Percentiles rank a stretch among this genome's conserved stretches.
These are phyloP conservation scores for Gandaritis pyraliata DNA, from an alignment of 2,888 invertebrate genomes.

Conservation along the genomic window DNA sequence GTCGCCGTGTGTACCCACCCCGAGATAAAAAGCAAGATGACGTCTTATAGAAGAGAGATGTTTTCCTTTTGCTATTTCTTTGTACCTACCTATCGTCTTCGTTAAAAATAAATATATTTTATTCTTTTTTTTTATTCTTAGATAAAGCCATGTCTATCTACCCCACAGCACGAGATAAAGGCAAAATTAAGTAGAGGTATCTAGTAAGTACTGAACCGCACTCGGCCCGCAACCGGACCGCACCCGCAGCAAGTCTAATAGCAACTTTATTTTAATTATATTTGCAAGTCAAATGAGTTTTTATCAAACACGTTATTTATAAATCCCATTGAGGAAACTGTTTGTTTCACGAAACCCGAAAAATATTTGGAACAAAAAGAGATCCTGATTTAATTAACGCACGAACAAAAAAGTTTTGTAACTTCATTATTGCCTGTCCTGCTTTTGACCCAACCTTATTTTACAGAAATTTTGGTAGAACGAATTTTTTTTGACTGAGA, in stretches of 20 bases:
- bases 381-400: constrained; percentile 1
- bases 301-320: constrained; percentile 3
- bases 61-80: too few species aligned
- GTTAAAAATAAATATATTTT: too few species aligned
- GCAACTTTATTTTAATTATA: background rate
- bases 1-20: too few species aligned
- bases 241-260: background rate
- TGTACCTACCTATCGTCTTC: too few species aligned
- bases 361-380: background rate
- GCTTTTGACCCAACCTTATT: background rate
- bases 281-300: constrained; percentile 12
- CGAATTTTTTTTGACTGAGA: background rate
- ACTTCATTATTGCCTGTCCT: constrained; percentile 1
- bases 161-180: too few species aligned
- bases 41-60: too few species aligned
- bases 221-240: background rate
- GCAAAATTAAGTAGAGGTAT: too few species aligned
- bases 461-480: background rate
- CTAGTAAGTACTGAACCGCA: too few species aligned
- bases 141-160: too few species aligned
- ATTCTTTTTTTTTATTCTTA: too few species aligned
- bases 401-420: constrained; percentile 7
- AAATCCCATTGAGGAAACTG: background rate
- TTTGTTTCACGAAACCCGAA: constrained; percentile 2
- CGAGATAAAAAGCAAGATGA: too few species aligned